Evolutionary conservation across 2,797 vertebrate genomes (phyloP).

Genomic region (Cynopterus sphinx): DNA sequence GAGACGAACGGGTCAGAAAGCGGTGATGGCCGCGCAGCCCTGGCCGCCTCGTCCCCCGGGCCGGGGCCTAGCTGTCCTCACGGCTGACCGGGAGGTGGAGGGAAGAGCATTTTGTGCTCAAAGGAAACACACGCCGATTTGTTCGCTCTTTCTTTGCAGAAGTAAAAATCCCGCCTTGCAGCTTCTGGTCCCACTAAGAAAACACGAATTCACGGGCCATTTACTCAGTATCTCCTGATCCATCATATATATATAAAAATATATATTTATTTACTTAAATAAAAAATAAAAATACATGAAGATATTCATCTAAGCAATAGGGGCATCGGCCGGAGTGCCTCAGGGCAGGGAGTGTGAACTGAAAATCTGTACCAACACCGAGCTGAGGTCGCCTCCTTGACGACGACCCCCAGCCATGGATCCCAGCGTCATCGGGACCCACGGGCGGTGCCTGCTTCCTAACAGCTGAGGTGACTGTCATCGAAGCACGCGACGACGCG

Average conservation of each 20-base stretch:
- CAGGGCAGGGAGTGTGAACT: neutral
- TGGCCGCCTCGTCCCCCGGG: too few relatives aligned
- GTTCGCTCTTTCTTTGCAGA: neutral
- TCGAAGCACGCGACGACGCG: neutral
- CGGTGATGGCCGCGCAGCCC: fast-evolving
- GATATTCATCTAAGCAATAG: neutral
- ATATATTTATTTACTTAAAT: neutral
- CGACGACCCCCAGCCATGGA: too few relatives aligned
- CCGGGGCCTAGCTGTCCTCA: neutral
- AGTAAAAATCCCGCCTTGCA: fast-evolving
- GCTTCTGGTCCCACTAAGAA: neutral
- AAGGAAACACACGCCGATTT: neutral
- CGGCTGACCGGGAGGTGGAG: fast-evolving
- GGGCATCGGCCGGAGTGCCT: neutral
- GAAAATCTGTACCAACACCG: too few relatives aligned
- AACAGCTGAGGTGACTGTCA: too few relatives aligned
- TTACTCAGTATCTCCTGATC: neutral
- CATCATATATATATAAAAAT: neutral
- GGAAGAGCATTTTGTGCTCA: neutral
- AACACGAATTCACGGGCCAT: too few relatives aligned
- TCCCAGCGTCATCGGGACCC: neutral
- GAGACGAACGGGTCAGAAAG: too few relatives aligned
- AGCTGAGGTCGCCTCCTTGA: neutral
- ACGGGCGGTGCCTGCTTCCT: neutral
- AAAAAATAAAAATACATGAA: neutral